Base-by-base conservation (phyloP, 2,113 vertebrate species). In the Chionomys nivalis region DNA sequence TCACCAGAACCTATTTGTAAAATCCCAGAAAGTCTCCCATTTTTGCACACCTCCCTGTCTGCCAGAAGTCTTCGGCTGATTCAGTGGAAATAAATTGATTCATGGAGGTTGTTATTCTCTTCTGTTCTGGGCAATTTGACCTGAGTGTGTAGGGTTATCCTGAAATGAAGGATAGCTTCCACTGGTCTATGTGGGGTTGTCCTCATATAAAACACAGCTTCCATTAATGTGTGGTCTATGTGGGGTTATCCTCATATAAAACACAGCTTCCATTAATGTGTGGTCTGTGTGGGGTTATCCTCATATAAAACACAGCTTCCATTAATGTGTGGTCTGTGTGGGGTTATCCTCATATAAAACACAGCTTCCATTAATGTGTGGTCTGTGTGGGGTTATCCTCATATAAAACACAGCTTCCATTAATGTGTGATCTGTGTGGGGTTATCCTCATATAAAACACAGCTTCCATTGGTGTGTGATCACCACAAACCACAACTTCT, bases 71-170 rank as follows among this genome's bases (percentile, higher is more conserved):
- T 78, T 94, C 1, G 33, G 63, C 36, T 90, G 63, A 28, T 44
- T 97, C 72, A 12, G 11, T 77, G 33, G 24, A 92, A 89, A 93
- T 77, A 88, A 90, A 87, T 49, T 90, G 36, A 86, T 82, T 68
- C 66, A 86, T 26, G 63, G 72, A 87, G 12, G 31, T 17, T 83
- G 33, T 24, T 83, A 52, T 66, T 87, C 47, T 90, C n/a, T 94
- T 87, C 83, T 66, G 12, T 61, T 63, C 72, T 61, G n/a, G 52
- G 52, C 44, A 79, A 7, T 86, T 68, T 83, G 75, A 92, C 55
- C 68, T 92, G 47, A 12, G 39, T 79, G 68, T 28, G 36, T 31
- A 66, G 65, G 65, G 65, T 66, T 66, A 65, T 66, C 65, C 65
- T 31, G 12, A 66, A 13, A 66, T 31, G 65, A 66, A 31, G 65